A percentile compares a stretch with the other conserved stretches of the same genome.
These are phyloP conservation scores for Phania funesta DNA, from an alignment of 2,888 invertebrate genomes.

Conservation along the genomic window DNA sequence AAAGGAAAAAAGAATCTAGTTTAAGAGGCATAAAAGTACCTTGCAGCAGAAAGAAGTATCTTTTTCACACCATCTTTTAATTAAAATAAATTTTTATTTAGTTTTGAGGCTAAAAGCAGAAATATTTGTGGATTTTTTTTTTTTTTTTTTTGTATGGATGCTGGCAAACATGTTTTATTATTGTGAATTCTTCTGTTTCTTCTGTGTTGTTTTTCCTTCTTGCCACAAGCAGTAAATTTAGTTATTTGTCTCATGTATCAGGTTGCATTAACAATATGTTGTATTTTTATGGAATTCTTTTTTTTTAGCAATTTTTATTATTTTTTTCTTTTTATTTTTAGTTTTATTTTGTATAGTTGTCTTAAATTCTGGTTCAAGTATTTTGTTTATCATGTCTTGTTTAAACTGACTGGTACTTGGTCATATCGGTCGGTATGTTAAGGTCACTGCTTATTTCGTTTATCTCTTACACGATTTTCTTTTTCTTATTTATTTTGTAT, in stretches of 20 bases:
- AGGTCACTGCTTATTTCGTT: conserved; percentile 52
- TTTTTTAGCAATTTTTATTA: conserved; percentile 1
- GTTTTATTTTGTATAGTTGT: conserved; percentile 29
- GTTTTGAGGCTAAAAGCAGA: conserved; percentile 26
- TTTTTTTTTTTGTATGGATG: conserved; percentile 4
- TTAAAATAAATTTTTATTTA: conserved; percentile 28
- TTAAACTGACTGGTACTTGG: conserved; percentile 40
- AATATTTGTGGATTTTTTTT: too few species aligned
- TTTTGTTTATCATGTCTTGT: conserved; percentile 36
- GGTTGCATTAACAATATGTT: conserved; percentile 53
- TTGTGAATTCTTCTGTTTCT: conserved; percentile 11
- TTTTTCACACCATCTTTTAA: conserved; percentile 53
- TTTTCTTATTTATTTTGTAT: conserved; percentile 9
- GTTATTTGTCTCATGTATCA: conserved; percentile 65
- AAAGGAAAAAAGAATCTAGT: conserved; percentile 31
- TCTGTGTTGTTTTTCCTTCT: background rate
- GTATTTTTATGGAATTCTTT: background rate
- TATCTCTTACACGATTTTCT: background rate
- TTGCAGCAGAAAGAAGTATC: conserved; percentile 23
- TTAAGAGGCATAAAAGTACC: conserved; percentile 18
- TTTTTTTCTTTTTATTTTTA: conserved; percentile 17
- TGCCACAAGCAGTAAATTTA: conserved; percentile 59
- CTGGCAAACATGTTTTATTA: conserved; percentile 38
- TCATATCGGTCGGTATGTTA: conserved; percentile 65
- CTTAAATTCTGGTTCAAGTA: conserved; percentile 44